These are phyloP conservation scores for Conomelus anceps DNA, from an alignment of 2,888 invertebrate genomes.

Conservation along the genomic window DNA sequence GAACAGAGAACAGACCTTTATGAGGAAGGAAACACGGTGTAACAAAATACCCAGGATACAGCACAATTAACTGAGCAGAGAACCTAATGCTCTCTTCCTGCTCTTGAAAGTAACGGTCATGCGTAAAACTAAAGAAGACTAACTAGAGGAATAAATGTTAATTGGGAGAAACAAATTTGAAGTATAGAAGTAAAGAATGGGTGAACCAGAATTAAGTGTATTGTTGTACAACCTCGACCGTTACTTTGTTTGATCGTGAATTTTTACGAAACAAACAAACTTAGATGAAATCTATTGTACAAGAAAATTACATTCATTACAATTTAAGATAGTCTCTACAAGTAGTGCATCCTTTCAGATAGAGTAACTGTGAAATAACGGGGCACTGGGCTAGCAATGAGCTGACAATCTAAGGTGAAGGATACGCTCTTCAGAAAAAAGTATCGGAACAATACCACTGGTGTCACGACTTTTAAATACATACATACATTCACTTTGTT, in stretches of 20 bases:
- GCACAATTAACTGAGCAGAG: background rate
- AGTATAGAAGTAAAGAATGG: background rate
- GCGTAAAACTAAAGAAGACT: background rate
- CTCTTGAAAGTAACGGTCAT: background rate
- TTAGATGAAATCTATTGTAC: background rate
- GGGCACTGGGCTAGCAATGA: background rate
- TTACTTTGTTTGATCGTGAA: background rate
- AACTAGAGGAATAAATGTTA: background rate
- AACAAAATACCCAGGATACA: background rate
- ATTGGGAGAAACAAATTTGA: background rate
- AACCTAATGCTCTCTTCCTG: background rate
- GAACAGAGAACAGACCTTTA: no score
- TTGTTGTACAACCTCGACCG: background rate
- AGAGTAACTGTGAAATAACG: background rate
- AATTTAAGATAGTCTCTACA: background rate
- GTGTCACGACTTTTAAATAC: background rate
- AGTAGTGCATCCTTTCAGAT: background rate
- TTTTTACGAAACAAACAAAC: background rate
- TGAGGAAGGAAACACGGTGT: background rate
- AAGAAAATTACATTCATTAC: background rate
- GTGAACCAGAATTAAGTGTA: background rate
- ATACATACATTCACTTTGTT: background rate
- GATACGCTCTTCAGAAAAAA: background rate
- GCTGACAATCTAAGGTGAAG: background rate
- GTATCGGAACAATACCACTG: background rate